Evolutionary conservation across 2,113 vertebrate species (phyloP).

Genomic region (pig (Sus scrofa)): T2T-Sscrofa CM000820.6:71890001-71890500

Average conservation of each 20-base stretch:
- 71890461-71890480: too few species aligned
- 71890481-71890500: too few species aligned
- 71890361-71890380: too few species aligned
- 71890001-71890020: too few species aligned
- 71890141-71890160: too few species aligned
- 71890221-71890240: neutral
- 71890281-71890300: neutral
- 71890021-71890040: neutral
- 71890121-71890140: neutral
- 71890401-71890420: too few species aligned
- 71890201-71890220: neutral
- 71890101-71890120: accelerated
- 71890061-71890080: accelerated
- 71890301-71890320: neutral
- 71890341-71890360: neutral
- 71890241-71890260: neutral
- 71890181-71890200: neutral
- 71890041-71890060: accelerated
- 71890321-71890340: neutral
- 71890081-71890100: accelerated
- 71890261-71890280: too few species aligned
- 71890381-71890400: too few species aligned
- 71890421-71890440: too few species aligned
- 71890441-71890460: too few species aligned
- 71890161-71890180: neutral